These are phyloP conservation scores for Chymomyza fuscimana DNA, from an alignment of 2,888 invertebrate species.

Conservation along the genomic window DNA sequence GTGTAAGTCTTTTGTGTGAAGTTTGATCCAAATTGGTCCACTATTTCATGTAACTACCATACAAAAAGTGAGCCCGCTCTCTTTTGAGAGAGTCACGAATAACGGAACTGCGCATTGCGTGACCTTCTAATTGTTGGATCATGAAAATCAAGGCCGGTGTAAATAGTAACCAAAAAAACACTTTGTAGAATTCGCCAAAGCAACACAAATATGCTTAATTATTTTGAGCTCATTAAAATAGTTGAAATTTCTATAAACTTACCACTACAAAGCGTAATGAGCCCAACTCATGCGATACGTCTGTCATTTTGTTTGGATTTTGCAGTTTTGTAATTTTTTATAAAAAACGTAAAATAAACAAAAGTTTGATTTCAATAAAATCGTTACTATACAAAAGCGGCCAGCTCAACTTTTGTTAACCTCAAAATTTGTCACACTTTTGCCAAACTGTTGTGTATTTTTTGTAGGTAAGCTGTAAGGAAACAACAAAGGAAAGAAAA, in stretches of 20 bases:
- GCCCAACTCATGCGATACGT: conserved; percentile 79
- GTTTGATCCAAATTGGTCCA: too few species aligned
- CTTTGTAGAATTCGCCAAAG: too few species aligned
- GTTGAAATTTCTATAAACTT: conserved; percentile 51
- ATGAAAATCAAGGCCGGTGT: too few species aligned
- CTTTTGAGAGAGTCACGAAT: too few species aligned
- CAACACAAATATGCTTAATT: too few species aligned
- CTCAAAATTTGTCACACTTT: conserved; percentile 23
- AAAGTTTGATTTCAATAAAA: neutral
- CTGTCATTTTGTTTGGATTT: conserved; percentile 70
- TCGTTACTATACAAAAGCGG: neutral
- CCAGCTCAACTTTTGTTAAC: conserved; percentile 5
- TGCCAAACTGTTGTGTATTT: neutral
- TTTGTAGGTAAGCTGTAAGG: neutral
- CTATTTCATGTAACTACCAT: too few species aligned
- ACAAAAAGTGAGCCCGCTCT: too few species aligned
- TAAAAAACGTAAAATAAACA: conserved; percentile 1
- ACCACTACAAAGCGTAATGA: conserved; percentile 79
- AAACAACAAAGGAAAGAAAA: conserved; percentile 51
- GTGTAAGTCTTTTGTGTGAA: too few species aligned
- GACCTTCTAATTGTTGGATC: too few species aligned
- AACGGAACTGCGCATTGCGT: too few species aligned
- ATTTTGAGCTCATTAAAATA: neutral
- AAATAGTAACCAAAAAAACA: too few species aligned
- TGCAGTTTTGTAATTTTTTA: conserved; percentile 33